These are phyloP conservation scores for Torymus auratus DNA, from an alignment of 2,888 invertebrate species.

Conservation along the genomic window DNA sequence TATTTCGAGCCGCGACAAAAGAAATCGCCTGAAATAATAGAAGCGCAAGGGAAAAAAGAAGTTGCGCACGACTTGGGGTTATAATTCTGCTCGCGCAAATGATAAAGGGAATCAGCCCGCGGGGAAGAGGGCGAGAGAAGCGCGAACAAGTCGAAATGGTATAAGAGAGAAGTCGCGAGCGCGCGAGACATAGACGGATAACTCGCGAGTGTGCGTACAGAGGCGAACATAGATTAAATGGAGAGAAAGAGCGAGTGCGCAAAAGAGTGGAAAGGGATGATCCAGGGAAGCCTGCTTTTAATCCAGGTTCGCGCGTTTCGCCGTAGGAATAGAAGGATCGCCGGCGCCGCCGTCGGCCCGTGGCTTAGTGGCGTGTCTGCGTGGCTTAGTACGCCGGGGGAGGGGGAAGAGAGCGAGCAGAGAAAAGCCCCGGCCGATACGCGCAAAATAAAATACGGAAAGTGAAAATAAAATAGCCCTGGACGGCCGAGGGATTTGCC, in stretches of 20 bases:
- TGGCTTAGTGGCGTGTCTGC: constrained; percentile 63
- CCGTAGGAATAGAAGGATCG: constrained; percentile 28
- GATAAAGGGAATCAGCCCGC: constrained; percentile 38
- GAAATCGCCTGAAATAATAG: constrained; percentile 48
- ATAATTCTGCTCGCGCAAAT: constrained; percentile 30
- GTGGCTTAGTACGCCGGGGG: constrained; percentile 62
- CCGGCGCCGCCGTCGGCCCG: background rate
- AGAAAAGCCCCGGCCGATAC: constrained; percentile 51
- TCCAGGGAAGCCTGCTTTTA: constrained; percentile 54
- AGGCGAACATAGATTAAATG: constrained; percentile 37
- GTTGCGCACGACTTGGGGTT: background rate
- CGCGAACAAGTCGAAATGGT: constrained; percentile 20
- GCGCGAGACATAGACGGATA: constrained; percentile 9
- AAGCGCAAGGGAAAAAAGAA: constrained; percentile 2
- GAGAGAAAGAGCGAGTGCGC: background rate
- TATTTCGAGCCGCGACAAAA: constrained; percentile 51
- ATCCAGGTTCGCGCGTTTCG: constrained; percentile 38
- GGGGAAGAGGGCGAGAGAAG: background rate
- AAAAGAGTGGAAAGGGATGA: constrained; percentile 42
- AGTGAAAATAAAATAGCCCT: constrained; percentile 71
- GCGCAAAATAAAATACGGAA: constrained; percentile 69
- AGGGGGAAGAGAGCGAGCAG: background rate
- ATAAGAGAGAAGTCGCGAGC: background rate
- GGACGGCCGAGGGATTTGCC: constrained; percentile 64
- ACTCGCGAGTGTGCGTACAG: constrained; percentile 16